phyloP scores from a whole-genome alignment of 2,113 vertebrate species.

The Carassius carassius region DNA sequence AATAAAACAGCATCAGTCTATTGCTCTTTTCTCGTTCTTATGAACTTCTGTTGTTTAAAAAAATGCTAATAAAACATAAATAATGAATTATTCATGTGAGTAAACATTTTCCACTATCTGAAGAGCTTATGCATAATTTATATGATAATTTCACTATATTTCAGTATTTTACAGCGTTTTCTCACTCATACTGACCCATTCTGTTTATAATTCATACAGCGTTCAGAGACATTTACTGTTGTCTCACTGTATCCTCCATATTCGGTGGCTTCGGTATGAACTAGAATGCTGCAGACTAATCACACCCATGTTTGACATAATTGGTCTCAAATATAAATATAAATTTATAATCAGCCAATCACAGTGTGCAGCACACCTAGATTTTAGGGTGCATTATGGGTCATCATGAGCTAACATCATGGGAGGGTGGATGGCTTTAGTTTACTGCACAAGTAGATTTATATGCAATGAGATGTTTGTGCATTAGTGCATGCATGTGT shows the following conservation, averaged over 20 bases:
- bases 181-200: constrained; percentile 49
- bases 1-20: constrained; percentile 41
- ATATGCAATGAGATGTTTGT: neutral
- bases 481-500: neutral
- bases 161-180: constrained; percentile 57
- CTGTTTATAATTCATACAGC: constrained; percentile 56
- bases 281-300: constrained; percentile 28
- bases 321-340: constrained; percentile 44
- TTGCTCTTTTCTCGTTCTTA: constrained; percentile 20
- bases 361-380: neutral
- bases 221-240: constrained; percentile 35
- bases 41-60: constrained; percentile 53
- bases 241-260: constrained; percentile 34
- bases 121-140: constrained; percentile 65
- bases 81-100: constrained; percentile 64
- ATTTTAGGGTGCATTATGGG: constrained; percentile 6
- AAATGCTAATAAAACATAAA: constrained; percentile 62
- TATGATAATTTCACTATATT: constrained; percentile 61
- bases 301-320: constrained; percentile 40
- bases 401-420: constrained; percentile 14
- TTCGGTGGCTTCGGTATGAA: neutral
- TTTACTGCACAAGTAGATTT: neutral
- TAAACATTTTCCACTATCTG: constrained; percentile 65
- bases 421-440: neutral
- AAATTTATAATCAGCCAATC: constrained; percentile 41